Evolutionary conservation across 53 echinoderm and acorn worm species (phyloP).

Genomic region (Echinarachnius parma): DNA sequence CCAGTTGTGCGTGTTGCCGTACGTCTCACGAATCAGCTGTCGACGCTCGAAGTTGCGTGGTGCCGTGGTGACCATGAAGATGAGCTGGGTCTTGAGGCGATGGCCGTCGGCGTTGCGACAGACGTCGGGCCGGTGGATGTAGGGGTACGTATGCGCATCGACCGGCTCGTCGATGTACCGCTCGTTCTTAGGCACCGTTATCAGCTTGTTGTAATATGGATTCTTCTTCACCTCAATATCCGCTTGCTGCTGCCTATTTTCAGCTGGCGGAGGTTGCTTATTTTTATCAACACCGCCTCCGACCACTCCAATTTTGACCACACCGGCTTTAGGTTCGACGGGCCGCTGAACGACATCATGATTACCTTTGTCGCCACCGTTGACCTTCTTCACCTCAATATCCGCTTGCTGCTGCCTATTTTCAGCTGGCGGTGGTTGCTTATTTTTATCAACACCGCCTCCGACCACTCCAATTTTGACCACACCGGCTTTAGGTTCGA

Average conservation of each 20-base stretch:
- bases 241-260: no score
- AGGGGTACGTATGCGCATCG: constrained; percentile 61
- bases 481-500: no score
- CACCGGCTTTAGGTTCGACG: no score
- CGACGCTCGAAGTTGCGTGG: constrained; percentile 42
- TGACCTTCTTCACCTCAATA: no score
- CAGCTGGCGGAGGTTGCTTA: no score
- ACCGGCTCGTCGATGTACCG: constrained; percentile 27
- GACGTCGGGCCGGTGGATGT: constrained; percentile 47
- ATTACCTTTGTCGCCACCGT: no score
- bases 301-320: no score
- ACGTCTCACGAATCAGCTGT: constrained; percentile 57
- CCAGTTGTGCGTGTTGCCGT: constrained; percentile 45
- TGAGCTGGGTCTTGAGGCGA: constrained; percentile 16
- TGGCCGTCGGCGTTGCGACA: constrained; percentile 1
- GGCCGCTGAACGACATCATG: no score
- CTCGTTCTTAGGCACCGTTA: background rate
- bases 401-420: no score
- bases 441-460: background rate
- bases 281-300: background rate
- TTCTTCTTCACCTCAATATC: no score
- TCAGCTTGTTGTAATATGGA: background rate
- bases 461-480: no score
- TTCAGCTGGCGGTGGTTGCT: no score
- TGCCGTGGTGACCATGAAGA: constrained; percentile 62